phyloP scores from a whole-genome alignment of 2,797 vertebrate species.

The Eulemur mongoz region DNA sequence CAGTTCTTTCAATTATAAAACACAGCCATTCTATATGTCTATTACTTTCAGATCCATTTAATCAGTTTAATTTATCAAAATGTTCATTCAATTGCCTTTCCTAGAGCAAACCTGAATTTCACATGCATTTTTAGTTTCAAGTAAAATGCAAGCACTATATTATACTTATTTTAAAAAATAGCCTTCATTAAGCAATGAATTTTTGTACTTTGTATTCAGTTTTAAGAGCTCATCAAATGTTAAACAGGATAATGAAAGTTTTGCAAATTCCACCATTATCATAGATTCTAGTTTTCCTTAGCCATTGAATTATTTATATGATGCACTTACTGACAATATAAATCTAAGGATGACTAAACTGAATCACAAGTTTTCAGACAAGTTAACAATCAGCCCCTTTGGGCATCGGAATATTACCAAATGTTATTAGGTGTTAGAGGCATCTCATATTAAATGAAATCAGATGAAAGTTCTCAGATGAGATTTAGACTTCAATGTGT shows the following conservation, averaged over 20 bases:
- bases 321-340: not conserved
- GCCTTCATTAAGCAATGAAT: constrained; percentile 44
- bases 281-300: constrained; percentile 23
- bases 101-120: constrained; percentile 40
- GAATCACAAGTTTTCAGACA: constrained; percentile 58
- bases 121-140: constrained; percentile 45
- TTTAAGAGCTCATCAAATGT: constrained; percentile 58
- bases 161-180: constrained; percentile 48
- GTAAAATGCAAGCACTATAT: constrained; percentile 6
- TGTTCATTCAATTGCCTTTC: not conserved
- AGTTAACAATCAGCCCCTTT: constrained; percentile 48
- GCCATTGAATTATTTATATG: constrained; percentile 61
- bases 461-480: constrained; percentile 21
- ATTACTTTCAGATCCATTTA: constrained; percentile 19
- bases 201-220: not conserved
- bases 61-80: constrained; percentile 50
- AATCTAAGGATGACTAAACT: constrained; percentile 25
- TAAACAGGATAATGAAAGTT: constrained; percentile 54
- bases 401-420: constrained; percentile 50
- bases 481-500: constrained; percentile 33
- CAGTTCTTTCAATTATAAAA: not conserved
- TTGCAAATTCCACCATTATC: constrained; percentile 50
- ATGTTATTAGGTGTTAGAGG: constrained; percentile 48
- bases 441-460: constrained; percentile 50
- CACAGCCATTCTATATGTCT: not conserved